phyloP scores from a whole-genome alignment of 2,797 vertebrate genomes.

The Enteromius afrohamiltoni region DNA sequence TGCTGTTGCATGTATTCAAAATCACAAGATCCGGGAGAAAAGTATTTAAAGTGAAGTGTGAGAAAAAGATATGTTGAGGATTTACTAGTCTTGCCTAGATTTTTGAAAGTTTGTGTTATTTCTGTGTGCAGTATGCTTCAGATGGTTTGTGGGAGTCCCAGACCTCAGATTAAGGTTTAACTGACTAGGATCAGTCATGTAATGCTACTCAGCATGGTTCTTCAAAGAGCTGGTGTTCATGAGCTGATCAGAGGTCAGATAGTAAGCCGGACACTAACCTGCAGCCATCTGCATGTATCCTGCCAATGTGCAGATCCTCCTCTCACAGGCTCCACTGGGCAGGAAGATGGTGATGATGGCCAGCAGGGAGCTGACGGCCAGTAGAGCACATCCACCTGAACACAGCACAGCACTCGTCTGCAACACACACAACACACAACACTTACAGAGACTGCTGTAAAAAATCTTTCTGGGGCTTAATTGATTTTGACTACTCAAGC shows the following conservation, averaged over 20 bases:
- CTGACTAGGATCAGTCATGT: slow-evolving; percentile 8
- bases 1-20: background rate
- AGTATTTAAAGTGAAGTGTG: slow-evolving; percentile 16
- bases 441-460: background rate
- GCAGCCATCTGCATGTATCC: slow-evolving; percentile 94
- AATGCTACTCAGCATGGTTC: background rate
- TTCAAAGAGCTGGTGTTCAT: background rate
- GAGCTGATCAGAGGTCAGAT: slow-evolving; percentile 23
- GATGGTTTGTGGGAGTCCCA: background rate
- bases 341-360: slow-evolving; percentile 90
- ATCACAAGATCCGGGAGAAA: slow-evolving; percentile 8
- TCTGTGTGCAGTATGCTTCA: background rate
- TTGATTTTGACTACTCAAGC: background rate
- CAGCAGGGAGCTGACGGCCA: slow-evolving; percentile 89
- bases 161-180: background rate
- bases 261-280: slow-evolving; percentile 74
- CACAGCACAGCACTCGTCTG: slow-evolving; percentile 94
- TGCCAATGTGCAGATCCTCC: slow-evolving; percentile 88
- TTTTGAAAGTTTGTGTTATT: background rate
- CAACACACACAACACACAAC: slow-evolving; percentile 56
- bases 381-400: slow-evolving; percentile 87
- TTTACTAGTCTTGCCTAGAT: slow-evolving; percentile 1
- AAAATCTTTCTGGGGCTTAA: background rate
- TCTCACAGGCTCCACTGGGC: slow-evolving; percentile 88
- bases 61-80: background rate